Evolutionary conservation across 1,140 invertebrate species (phyloP).

Genomic region (Oreohelix idahoensis): DNA sequence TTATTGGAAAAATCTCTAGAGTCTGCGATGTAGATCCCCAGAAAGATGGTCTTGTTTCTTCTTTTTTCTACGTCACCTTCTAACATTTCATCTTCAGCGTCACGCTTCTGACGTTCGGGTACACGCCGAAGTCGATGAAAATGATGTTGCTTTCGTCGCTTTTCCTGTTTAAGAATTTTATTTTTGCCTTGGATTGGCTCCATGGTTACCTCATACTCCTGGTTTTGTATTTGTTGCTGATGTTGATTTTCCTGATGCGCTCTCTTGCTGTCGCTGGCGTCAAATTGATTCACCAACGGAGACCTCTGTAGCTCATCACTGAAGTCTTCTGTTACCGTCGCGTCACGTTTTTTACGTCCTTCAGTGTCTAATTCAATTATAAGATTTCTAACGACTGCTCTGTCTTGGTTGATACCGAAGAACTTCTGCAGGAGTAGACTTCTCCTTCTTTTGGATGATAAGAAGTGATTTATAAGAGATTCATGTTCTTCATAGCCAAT

Average conservation of each 20-base stretch:
- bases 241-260: background rate
- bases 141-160: background rate
- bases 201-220: background rate
- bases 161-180: background rate
- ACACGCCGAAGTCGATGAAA: background rate
- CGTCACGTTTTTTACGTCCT: background rate
- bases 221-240: background rate
- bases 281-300: background rate
- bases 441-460: constrained; percentile 18
- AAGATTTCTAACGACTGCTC: constrained; percentile 9
- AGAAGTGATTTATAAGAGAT: background rate
- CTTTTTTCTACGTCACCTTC: constrained; percentile 1
- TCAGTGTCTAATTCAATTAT: background rate
- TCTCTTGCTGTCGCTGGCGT: background rate
- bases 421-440: constrained; percentile 21
- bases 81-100: background rate
- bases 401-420: constrained; percentile 17
- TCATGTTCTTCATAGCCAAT: background rate
- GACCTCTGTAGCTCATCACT: background rate
- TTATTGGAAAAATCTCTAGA: constrained; percentile 31
- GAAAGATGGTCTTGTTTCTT: constrained; percentile 3
- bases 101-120: background rate
- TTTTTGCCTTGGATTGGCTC: background rate
- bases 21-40: constrained; percentile 34
- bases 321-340: background rate